A percentile compares a stretch with the other conserved stretches of the same genome.
Evolutionary conservation across 1,140 invertebrate genomes (phyloP).

Genomic region (Drosophila repleta): DNA sequence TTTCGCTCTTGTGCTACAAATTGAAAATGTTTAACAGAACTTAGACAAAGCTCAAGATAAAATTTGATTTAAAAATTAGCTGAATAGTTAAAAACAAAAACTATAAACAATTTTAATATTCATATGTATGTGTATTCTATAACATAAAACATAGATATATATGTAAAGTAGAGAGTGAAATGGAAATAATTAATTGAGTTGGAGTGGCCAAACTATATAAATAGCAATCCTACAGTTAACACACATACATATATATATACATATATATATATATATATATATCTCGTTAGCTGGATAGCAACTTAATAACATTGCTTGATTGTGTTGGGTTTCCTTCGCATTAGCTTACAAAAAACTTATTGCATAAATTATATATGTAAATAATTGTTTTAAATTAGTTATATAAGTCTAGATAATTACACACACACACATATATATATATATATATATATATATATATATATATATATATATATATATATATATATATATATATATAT

Average conservation of each 20-base stretch:
- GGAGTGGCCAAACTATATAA: slow-evolving; percentile 37
- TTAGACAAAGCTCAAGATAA: slow-evolving; percentile 36
- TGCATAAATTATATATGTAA: slow-evolving; percentile 75
- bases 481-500: slow-evolving; percentile 56
- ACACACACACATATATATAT: slow-evolving; percentile 43
- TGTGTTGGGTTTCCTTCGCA: slow-evolving; percentile 65
- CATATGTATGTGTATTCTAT: slow-evolving; percentile 78
- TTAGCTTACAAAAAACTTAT: slow-evolving; percentile 72
- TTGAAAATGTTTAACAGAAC: slow-evolving; percentile 60
- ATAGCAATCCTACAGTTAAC: slow-evolving; percentile 49
- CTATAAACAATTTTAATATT: not conserved
- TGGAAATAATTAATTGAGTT: slow-evolving; percentile 40
- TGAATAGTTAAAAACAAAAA: slow-evolving; percentile 10
- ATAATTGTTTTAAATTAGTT: slow-evolving; percentile 64
- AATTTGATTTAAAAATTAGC: slow-evolving; percentile 19
- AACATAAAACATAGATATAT: slow-evolving; percentile 54
- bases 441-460: slow-evolving; percentile 45
- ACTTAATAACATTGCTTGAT: slow-evolving; percentile 79
- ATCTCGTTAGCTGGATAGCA: slow-evolving; percentile 47
- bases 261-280: slow-evolving; percentile 21
- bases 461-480: slow-evolving; percentile 51
- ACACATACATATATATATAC: slow-evolving; percentile 30
- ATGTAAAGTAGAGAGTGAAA: slow-evolving; percentile 28
- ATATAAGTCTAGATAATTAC: slow-evolving; percentile 27
- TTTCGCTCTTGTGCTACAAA: slow-evolving; percentile 67